phyloP scores from a whole-genome alignment of 2,888 invertebrate species.

The Trichacis sp. region DNA sequence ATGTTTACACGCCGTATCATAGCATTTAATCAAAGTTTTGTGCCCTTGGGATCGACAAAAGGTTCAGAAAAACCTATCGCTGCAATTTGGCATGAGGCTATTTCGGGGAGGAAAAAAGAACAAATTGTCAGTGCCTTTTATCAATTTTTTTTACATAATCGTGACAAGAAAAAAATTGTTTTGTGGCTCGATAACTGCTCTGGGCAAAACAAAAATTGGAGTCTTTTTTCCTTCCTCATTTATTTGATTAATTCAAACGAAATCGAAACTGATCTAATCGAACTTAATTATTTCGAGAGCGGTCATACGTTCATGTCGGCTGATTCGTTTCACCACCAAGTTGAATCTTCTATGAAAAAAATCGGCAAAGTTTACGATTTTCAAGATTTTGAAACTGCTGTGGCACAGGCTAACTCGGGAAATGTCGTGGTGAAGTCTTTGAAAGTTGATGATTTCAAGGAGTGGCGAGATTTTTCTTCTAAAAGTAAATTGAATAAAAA shows the following conservation, averaged over 20 bases:
- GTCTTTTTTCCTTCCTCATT: slow-evolving; percentile 15
- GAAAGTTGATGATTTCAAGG: slow-evolving; percentile 3
- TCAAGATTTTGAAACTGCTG: slow-evolving; percentile 17
- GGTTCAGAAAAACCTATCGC: slow-evolving; percentile 1
- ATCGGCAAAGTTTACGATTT: slow-evolving; percentile 27
- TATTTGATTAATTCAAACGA: slow-evolving; percentile 19
- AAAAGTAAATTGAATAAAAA: slow-evolving; percentile 7
- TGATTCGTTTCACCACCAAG: slow-evolving; percentile 21
- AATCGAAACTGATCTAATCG: slow-evolving; percentile 6
- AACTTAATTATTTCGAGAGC: slow-evolving; percentile 21
- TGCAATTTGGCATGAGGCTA: slow-evolving; percentile 9
- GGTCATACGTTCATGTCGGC: slow-evolving; percentile 23
- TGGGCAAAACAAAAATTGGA: slow-evolving; percentile 23
- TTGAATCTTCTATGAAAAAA: slow-evolving; percentile 21
- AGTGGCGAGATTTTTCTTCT: slow-evolving; percentile 11
- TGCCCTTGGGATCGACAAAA: slow-evolving; percentile 1
- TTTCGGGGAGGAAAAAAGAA: no score
- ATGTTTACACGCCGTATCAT: slow-evolving; percentile 5
- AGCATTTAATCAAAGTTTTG: slow-evolving; percentile 10
- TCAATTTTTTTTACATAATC: slow-evolving; percentile 14
- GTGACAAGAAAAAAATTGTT: slow-evolving; percentile 12
- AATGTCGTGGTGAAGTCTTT: slow-evolving; percentile 5
- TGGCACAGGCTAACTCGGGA: slow-evolving; percentile 14
- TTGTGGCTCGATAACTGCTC: slow-evolving; percentile 24
- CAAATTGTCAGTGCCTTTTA: no score